These are phyloP conservation scores for Drosophila yooni DNA, from an alignment of 2,888 invertebrate genomes.

Conservation along the genomic window DNA sequence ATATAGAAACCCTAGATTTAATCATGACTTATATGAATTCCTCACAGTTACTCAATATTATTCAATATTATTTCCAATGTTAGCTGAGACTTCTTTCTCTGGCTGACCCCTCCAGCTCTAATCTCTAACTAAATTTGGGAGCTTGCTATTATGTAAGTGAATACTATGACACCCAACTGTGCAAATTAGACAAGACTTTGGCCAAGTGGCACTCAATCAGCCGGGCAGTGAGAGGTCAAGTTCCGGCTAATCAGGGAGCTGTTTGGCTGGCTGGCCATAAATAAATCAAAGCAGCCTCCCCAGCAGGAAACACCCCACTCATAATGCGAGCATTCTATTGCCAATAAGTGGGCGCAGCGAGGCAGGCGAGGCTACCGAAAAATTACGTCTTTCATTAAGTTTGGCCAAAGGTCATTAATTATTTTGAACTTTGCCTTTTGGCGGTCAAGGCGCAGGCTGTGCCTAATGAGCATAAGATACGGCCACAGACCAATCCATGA, in stretches of 20 bases:
- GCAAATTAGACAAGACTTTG: constrained; percentile 71
- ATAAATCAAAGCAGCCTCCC: constrained; percentile 63
- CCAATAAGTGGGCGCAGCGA: constrained; percentile 26
- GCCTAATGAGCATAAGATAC: constrained; percentile 79
- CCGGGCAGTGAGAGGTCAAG: constrained; percentile 49
- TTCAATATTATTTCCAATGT: neutral
- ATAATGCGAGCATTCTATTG: constrained; percentile 34
- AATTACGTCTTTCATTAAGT: constrained; percentile 83
- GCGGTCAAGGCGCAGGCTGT: constrained; percentile 75
- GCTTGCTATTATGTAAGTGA: constrained; percentile 3
- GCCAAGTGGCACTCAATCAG: constrained; percentile 61
- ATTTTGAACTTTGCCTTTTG: constrained; percentile 80
- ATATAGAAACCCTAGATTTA: neutral
- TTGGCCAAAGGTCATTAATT: constrained; percentile 83
- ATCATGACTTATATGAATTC: neutral
- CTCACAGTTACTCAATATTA: neutral
- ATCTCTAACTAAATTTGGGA: constrained; percentile 1
- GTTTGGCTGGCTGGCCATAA: constrained; percentile 58
- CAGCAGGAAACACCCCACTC: constrained; percentile 26
- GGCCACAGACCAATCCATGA: constrained; percentile 24
- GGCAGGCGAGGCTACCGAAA: constrained; percentile 46
- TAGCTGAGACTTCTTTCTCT: neutral
- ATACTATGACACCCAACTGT: constrained; percentile 35
- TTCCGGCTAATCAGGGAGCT: constrained; percentile 67
- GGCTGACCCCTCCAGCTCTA: neutral